Evolutionary conservation across 1,140 invertebrate species (phyloP), one percentile per base, ranked within the genome.

Genomic region (Glomeris maerens): DNA sequence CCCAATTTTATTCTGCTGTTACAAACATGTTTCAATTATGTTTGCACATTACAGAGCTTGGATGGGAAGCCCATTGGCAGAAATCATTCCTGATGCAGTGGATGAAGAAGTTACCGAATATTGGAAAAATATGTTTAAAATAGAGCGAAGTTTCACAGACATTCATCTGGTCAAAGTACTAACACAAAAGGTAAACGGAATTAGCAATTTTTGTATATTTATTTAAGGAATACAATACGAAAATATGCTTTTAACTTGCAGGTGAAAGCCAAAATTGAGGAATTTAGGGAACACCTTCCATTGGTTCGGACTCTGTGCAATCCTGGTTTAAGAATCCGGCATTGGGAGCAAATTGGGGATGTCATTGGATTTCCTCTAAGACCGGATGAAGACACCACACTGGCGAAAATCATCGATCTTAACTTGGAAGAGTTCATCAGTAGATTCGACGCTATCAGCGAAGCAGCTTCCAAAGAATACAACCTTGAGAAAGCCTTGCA

Each of bases 301-400:
- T 79, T 96, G 3, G 83, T 97, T 45, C 76, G 82, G 61, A 93
- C 88, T 0, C 68, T 98, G 1, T 92, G 92, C 36, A 97, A 96
- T 74, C 90, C 91, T 2, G 89, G 83, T 28, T 79, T 97, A 73
- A 84, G 94, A 61, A 78, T 78, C 10, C 75, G 92, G 7, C 93
- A 97, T 66, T 97, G 93, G 93, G 89, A 94, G 60, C 83, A 88
- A 67, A 81, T 98, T 10, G 93, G 89, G 0, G 90, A 96, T 59
- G 86, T 94, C 50, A 85, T 96, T 57, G 91, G 90, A 0, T 94
- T 92, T 66, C 85, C 88, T 0, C 82, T 98, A 22, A 78, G 80
- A 58, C 80, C 91, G 3, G 84, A 91, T 54, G 77, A 84, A 3
- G 79, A 83, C 17, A 74, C 88, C 50, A 89, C 86, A 1, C 68